Evolutionary conservation across 2,888 invertebrate species (phyloP), one percentile per base, ranked within the genome.

Genomic region (Meteorus colon): DNA sequence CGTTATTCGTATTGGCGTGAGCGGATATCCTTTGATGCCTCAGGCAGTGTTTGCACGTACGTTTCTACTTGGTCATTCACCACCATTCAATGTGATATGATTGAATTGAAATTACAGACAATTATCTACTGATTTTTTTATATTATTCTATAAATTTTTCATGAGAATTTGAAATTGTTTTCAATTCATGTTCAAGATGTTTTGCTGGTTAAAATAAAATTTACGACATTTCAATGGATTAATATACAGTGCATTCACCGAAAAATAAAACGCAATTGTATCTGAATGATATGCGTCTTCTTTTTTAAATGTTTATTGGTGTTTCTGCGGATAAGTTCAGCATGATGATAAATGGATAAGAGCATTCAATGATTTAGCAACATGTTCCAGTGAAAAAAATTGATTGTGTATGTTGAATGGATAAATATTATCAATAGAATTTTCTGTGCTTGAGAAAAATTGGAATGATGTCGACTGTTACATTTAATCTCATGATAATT

Each of bases 11-110:
- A 10, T 68, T 29, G 27, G 37, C 51, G 31, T 31, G 29, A 62
- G 31, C 62, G 68, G 68, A 68, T 68, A 68, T 68, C 68, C 68
- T 45, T 29, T 29, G 62, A 45, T 24, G 24, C 68, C 68, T 48
- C 51, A 31, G n/a, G 68, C 29, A 4, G 37, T 67, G 8, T 37
- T 34, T 65, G 24, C 45, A n/a, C 48, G 14, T 19, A 8, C 48
- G 29, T 55, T 55, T 55, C n/a, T 19, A 19, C 55, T 55, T 55
- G 19, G 55, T 19, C 55, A 55, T 19, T 55, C 55, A 55, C 19
- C 55, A 55, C 4, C 19, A 6, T 24, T 41, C 12, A 66, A 34
- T 34, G 10, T 34, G 29, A 14, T 63, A 34, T 55, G 24, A 55
- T 55, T 55, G 8, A 55, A 55, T 55, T 55, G 19, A 16, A n/a